These are phyloP conservation scores for Pao palembangensis DNA, from an alignment of 2,113 vertebrate genomes.

Conservation along the genomic window DNA sequence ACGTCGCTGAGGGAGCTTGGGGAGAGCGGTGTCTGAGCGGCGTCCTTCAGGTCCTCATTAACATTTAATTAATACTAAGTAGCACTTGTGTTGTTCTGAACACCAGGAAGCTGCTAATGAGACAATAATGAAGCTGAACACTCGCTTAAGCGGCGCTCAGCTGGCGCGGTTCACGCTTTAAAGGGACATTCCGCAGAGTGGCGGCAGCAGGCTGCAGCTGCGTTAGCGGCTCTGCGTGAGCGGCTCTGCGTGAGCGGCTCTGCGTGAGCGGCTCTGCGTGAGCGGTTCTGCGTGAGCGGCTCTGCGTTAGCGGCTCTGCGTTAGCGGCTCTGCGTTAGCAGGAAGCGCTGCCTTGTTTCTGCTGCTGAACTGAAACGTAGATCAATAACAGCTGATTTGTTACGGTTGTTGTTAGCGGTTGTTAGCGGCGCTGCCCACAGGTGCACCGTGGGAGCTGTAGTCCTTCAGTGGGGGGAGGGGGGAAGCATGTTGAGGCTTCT, in stretches of 20 bases:
- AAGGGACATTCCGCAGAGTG: conserved; percentile 20
- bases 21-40: conserved; percentile 5
- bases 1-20: conserved; percentile 11
- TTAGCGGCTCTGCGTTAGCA: too few species aligned
- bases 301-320: too few species aligned
- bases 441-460: conserved; percentile 47
- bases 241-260: too few species aligned
- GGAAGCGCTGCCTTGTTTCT: neutral
- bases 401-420: too few species aligned
- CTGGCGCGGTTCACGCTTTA: conserved; percentile 40
- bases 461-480: conserved; percentile 8
- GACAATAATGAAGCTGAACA: conserved; percentile 41
- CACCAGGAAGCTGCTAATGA: conserved; percentile 51
- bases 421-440: conserved; percentile 3
- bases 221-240: too few species aligned
- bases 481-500: conserved; percentile 1
- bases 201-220: neutral
- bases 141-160: conserved; percentile 43
- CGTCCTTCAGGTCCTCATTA: conserved; percentile 20
- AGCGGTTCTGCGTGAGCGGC: too few species aligned
- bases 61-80: conserved; percentile 46
- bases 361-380: too few species aligned
- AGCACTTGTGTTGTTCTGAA: conserved; percentile 27
- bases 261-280: too few species aligned
- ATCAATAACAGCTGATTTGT: neutral